These are phyloP conservation scores for Thereva unica DNA, from an alignment of 2,888 invertebrate species.

Conservation along the genomic window DNA sequence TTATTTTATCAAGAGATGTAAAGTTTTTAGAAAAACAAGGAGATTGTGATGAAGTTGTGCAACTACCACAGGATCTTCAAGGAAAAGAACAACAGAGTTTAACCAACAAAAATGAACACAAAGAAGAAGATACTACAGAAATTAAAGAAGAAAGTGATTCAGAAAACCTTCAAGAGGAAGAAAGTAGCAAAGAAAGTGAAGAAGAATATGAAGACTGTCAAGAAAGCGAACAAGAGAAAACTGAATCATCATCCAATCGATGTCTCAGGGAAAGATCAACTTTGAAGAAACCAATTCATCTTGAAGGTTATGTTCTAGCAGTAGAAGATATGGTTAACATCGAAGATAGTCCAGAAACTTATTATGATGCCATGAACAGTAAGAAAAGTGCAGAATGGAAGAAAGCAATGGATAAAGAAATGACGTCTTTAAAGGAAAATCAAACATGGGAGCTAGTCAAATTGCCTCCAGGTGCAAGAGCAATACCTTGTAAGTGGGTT, in stretches of 20 bases:
- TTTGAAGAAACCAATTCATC: slow-evolving; percentile 2
- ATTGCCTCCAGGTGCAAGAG: slow-evolving; percentile 44
- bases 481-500: slow-evolving; percentile 47
- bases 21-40: not conserved
- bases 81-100: too few relatives aligned
- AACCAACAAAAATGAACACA: too few relatives aligned
- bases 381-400: slow-evolving; percentile 43
- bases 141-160: not conserved
- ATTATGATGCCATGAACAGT: slow-evolving; percentile 38
- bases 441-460: slow-evolving; percentile 46
- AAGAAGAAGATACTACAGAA: not conserved
- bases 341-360: too few relatives aligned
- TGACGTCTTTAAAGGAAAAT: slow-evolving; percentile 47
- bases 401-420: slow-evolving; percentile 46
- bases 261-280: not conserved
- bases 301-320: not conserved
- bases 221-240: too few relatives aligned
- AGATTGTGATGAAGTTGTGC: too few relatives aligned
- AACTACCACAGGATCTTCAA: too few relatives aligned
- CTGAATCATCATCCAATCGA: not conserved
- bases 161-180: not conserved
- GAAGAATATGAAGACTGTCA: too few relatives aligned
- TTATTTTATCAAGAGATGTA: slow-evolving; percentile 7
- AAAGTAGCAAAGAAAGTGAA: not conserved
- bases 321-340: slow-evolving; percentile 6